phyloP scores from a whole-genome alignment of 2,797 vertebrate genomes.

The Lates japonicus region DNA sequence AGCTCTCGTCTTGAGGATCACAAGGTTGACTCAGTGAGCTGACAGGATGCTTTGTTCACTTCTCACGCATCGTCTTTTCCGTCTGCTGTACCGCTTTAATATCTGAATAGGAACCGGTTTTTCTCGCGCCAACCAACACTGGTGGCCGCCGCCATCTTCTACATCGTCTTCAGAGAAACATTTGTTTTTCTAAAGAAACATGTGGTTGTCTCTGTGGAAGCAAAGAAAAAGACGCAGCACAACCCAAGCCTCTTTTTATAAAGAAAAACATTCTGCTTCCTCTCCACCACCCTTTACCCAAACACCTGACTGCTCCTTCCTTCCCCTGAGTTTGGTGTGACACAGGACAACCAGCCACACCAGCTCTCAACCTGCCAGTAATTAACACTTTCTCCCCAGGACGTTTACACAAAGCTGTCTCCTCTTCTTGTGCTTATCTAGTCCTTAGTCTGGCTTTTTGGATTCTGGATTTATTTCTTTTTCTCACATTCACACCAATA shows the following conservation, averaged over 20 bases:
- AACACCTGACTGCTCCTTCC: constrained; percentile 8
- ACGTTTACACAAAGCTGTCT: constrained; percentile 41
- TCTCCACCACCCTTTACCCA: rapidly evolving
- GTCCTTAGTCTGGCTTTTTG: not conserved
- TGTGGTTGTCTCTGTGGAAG: constrained; percentile 17
- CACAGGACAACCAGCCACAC: constrained; percentile 15
- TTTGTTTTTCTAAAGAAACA: constrained; percentile 14
- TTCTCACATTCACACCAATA: not conserved
- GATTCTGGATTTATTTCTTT: not conserved
- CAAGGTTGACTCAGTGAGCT: constrained; percentile 1
- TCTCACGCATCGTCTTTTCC: constrained; percentile 18
- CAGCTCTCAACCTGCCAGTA: constrained; percentile 49
- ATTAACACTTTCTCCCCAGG: not conserved
- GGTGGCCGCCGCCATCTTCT: not conserved
- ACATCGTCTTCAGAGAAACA: not conserved
- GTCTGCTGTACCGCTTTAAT: constrained; percentile 33
- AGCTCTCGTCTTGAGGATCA: constrained; percentile 24
- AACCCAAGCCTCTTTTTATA: constrained; percentile 37
- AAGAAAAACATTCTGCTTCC: not conserved
- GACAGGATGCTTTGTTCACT: constrained; percentile 8
- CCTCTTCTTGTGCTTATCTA: constrained; percentile 9
- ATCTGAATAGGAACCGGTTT: constrained; percentile 22
- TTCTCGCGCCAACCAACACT: not conserved
- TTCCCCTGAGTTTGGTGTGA: constrained; percentile 28
- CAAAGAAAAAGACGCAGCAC: constrained; percentile 35